These are phyloP conservation scores for Bambusicola thoracicus DNA, from an alignment of 2,113 vertebrate genomes.

Conservation along the genomic window DNA sequence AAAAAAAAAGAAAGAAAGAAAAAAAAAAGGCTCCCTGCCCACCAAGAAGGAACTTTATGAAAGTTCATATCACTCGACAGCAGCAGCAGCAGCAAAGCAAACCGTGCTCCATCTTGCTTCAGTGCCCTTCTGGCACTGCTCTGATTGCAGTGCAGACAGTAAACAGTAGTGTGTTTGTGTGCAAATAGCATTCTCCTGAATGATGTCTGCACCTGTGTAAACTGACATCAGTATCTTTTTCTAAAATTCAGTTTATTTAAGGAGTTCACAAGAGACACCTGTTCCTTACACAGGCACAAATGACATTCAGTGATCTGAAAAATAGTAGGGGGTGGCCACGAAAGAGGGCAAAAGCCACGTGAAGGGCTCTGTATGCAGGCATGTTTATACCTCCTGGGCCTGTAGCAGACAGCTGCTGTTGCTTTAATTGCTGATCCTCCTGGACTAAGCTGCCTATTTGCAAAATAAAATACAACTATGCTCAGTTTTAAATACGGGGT, in stretches of 20 bases:
- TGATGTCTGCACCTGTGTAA: conserved; percentile 78
- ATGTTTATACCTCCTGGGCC: neutral
- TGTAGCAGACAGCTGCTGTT: neutral
- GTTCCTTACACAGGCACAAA: conserved; percentile 55
- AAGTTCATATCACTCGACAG: conserved; percentile 55
- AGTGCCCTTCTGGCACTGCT: conserved; percentile 68
- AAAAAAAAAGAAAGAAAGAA: conserved; percentile 23
- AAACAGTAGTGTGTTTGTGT: conserved; percentile 70
- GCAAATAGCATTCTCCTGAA: conserved; percentile 74
- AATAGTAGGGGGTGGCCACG: neutral
- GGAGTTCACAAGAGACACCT: conserved; percentile 73
- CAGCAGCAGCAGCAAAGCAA: conserved; percentile 42
- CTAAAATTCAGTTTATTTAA: conserved; percentile 63
- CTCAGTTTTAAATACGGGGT: neutral
- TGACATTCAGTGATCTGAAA: conserved; percentile 33
- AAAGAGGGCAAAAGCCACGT: neutral
- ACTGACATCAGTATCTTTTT: conserved; percentile 67
- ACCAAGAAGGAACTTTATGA: neutral
- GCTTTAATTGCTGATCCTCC: neutral
- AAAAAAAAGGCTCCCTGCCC: neutral
- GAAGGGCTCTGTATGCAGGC: neutral
- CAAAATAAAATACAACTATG: neutral
- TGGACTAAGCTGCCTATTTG: neutral
- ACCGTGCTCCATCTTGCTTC: conserved; percentile 53
- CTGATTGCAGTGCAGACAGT: conserved; percentile 61